Conservation (phyloP, 2,113 vertebrate genomes). For the Rhynchomys soricoides region DNA sequence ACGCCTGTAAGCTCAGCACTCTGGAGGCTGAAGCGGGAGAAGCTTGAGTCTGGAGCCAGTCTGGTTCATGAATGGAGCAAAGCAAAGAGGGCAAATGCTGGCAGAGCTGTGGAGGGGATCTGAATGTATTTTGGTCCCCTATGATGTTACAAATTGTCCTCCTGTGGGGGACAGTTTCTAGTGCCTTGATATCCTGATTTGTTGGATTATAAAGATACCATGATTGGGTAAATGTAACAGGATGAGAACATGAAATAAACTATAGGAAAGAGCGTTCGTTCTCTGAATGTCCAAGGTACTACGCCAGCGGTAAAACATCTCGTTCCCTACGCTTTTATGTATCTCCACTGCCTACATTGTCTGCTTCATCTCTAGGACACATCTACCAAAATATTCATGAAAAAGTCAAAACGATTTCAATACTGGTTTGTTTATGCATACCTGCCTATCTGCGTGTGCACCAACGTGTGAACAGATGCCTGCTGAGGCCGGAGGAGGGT, state of each 20-base stretch:
- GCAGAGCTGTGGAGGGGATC: background rate
- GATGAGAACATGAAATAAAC: background rate
- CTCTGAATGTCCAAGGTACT: background rate
- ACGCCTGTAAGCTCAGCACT: background rate
- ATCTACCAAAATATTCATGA: background rate
- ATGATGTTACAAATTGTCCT: background rate
- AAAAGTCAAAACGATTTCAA: background rate
- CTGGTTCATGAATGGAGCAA: background rate
- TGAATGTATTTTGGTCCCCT: background rate
- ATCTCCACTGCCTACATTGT: background rate
- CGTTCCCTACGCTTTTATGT: background rate
- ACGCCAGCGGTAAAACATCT: background rate
- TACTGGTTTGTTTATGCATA: background rate
- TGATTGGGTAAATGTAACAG: background rate
- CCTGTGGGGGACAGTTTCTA: background rate
- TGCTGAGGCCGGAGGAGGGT: background rate
- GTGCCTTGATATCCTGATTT: constrained; percentile 13
- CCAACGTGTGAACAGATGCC: too few relatives aligned
- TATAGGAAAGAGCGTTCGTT: background rate
- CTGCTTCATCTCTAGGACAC: background rate
- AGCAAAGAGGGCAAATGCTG: background rate
- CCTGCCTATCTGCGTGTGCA: background rate
- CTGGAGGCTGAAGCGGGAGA: too few relatives aligned
- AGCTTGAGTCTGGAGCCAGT: background rate
- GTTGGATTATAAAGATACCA: background rate